Percentiles rank a stretch among this genome's conserved stretches.
These are phyloP conservation scores for Sycobia sp. DNA, from an alignment of 1,140 invertebrate species.

Conservation along the genomic window DNA sequence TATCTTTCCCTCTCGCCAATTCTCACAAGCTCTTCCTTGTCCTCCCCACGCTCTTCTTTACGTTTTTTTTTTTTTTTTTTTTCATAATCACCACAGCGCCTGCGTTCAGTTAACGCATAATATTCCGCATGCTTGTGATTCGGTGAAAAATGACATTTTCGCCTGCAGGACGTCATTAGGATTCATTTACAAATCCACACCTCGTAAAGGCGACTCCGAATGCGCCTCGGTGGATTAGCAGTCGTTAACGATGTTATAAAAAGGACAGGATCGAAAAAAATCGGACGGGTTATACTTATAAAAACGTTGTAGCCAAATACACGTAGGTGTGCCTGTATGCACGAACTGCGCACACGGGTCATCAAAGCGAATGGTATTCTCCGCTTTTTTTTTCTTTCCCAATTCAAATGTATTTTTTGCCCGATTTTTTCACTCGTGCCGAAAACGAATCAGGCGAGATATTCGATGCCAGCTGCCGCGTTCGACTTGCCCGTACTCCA, in stretches of 20 bases:
- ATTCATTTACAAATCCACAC: constrained; percentile 60
- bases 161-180: constrained; percentile 50
- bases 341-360: constrained; percentile 31
- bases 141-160: constrained; percentile 42
- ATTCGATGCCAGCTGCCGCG: no score
- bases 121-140: constrained; percentile 31
- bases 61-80: no score
- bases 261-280: constrained; percentile 48
- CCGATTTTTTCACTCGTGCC: constrained; percentile 1
- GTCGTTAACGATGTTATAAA: constrained; percentile 54
- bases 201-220: constrained; percentile 55
- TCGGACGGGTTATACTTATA: not conserved
- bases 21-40: no score
- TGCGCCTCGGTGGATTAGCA: constrained; percentile 47
- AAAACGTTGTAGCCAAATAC: not conserved
- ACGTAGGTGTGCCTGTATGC: constrained; percentile 9
- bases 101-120: not conserved
- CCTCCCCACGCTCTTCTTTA: no score
- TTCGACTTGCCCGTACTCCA: no score
- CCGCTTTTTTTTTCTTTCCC: constrained; percentile 52
- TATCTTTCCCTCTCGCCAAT: no score
- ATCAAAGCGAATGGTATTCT: constrained; percentile 50
- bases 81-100: not conserved
- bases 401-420: constrained; percentile 45
- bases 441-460: constrained; percentile 32